Base-by-base conservation (phyloP, 2,113 vertebrate genomes). In the Gorsachius goisagi region DNA sequence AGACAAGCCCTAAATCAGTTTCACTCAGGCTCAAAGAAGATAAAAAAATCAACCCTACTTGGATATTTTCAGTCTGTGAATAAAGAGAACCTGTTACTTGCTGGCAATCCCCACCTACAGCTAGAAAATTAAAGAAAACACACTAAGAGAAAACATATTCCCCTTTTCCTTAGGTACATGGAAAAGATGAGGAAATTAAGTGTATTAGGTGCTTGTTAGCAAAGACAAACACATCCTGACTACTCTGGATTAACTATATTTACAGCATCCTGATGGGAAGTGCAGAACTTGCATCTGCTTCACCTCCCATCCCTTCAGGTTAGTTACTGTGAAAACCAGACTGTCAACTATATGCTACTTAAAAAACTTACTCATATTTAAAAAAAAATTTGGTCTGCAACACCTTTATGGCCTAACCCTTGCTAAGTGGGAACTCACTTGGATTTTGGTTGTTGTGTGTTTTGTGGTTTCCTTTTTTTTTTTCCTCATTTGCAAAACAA, bases 181-280 rank as follows among this genome's bases (percentile, higher is more conserved):
- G 45, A 79, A 89, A 69, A 84, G 18, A 56, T 77, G 83, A 88
- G 79, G 79, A 93, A 93, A 90, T 59, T 44, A 72, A 66, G 18
- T 19, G 20, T 30, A 77, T 39, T 73, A 64, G 58, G 62, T 66
- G 56, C 60, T 56, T 58, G 80, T n/a, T 79, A 79, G 63, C 15
- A 12, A 75, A 91, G 66, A 56, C 3, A 3, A 93, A 75, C 52
- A 91, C 41, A 93, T 79, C 88, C 73, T 90, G 66, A 79, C 15
- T 75, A 21, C 52, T 10, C 52, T 11, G 35, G 81, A 49, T 21
- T 78, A 90, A 86, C 47, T 44, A 0, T 44, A 90, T 90, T 88
- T 93, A 88, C 73, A 84, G 88, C 39, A 93, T 60, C 75, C 73
- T 81, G 44, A 75, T 78, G 83, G 68, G 82, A 95, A 96, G 73